Percentiles rank a stretch among this genome's conserved stretches.
phyloP scores from a whole-genome alignment of 2,113 vertebrate species.

The Bettongia penicillata region DNA sequence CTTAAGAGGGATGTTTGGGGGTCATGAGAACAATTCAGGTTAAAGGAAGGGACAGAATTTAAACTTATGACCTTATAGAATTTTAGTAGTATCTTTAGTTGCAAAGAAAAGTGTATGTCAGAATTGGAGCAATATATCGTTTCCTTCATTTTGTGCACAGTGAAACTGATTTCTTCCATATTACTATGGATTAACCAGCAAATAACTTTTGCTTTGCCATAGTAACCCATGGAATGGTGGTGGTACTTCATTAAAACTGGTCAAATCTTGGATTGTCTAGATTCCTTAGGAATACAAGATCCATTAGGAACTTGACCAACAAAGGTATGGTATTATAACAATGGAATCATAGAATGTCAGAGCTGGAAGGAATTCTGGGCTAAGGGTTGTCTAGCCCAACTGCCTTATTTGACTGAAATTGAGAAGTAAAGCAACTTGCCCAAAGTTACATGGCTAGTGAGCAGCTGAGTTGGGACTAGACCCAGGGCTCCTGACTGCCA shows the following conservation, averaged over 20 bases:
- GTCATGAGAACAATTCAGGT: neutral
- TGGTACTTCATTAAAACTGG: neutral
- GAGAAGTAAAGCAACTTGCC: no score
- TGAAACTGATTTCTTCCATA: neutral
- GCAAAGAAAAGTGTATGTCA: neutral
- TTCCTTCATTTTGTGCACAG: neutral
- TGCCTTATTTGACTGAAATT: neutral
- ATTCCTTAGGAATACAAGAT: neutral
- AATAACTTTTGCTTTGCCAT: neutral
- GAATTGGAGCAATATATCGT: neutral
- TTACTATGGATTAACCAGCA: neutral
- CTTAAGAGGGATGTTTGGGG: neutral
- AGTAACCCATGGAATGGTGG: neutral
- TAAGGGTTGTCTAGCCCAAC: neutral
- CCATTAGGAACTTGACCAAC: neutral
- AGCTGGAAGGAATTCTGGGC: neutral
- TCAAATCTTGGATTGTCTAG: neutral
- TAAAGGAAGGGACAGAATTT: neutral
- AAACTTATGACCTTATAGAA: slow-evolving; percentile 32
- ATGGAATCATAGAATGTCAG: neutral
- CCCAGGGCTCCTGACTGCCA: neutral
- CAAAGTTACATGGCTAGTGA: neutral
- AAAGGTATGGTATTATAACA: neutral
- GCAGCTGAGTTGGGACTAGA: neutral
- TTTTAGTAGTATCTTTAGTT: neutral